A percentile compares a stretch with the other conserved stretches of the same genome.
Evolutionary conservation across 2,797 vertebrate species (phyloP).

Genomic region (Falco berigora): DNA sequence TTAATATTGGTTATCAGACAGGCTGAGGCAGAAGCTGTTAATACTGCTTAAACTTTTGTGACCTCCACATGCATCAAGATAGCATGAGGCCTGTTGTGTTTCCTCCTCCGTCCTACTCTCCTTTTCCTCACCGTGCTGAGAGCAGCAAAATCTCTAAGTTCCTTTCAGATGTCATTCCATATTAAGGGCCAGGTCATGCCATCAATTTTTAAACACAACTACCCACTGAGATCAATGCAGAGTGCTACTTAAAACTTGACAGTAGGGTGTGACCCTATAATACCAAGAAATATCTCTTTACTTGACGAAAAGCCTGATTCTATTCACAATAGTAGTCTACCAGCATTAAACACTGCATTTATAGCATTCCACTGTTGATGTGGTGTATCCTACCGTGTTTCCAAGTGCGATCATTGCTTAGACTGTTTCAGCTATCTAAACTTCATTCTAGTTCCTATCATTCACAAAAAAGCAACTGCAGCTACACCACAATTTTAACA

Average conservation of each 20-base stretch:
- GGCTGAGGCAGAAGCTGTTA: background rate
- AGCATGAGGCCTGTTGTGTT: background rate
- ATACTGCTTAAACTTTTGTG: background rate
- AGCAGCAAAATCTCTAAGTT: background rate
- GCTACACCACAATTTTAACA: background rate
- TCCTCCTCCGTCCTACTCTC: background rate
- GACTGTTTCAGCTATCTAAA: background rate
- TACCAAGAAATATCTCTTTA: constrained; percentile 23
- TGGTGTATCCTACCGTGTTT: background rate
- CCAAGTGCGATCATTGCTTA: background rate
- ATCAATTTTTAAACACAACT: constrained; percentile 44
- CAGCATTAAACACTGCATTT: constrained; percentile 7
- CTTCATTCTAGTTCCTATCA: background rate
- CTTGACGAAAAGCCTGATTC: background rate
- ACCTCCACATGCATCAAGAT: background rate
- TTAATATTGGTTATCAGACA: background rate
- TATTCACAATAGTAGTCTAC: background rate
- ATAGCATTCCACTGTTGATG: background rate
- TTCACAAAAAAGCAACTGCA: background rate
- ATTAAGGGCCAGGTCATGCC: constrained; percentile 7
- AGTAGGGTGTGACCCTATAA: background rate
- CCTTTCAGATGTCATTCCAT: background rate
- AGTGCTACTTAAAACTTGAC: background rate
- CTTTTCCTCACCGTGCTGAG: background rate
- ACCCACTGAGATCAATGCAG: constrained; percentile 36